phyloP scores from a whole-genome alignment of 2,888 invertebrate species.

The Cryptocheilus praepositus region DNA sequence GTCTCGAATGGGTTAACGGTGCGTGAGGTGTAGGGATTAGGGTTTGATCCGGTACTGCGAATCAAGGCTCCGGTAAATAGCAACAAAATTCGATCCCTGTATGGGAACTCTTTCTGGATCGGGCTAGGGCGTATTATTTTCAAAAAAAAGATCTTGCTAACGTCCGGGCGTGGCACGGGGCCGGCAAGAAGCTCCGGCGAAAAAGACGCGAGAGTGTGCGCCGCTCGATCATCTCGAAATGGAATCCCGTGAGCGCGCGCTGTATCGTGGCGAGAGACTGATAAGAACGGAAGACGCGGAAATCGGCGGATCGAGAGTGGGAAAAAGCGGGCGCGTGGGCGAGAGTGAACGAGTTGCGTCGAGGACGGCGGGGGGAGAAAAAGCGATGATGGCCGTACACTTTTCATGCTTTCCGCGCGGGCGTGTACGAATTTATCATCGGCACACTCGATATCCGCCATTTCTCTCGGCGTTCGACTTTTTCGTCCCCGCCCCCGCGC shows the following conservation, averaged over 20 bases:
- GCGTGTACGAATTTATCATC: slow-evolving; percentile 45
- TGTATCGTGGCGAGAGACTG: slow-evolving; percentile 4
- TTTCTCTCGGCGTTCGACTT: slow-evolving; percentile 28
- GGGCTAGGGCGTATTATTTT: no score
- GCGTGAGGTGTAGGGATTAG: no score
- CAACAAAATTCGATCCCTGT: no score
- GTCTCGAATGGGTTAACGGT: no score
- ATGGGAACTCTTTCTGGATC: no score
- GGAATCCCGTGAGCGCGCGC: neutral
- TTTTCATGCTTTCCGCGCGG: slow-evolving; percentile 37
- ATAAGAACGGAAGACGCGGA: slow-evolving; percentile 6
- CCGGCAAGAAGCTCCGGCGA: no score
- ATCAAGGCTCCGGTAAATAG: no score
- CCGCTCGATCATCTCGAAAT: neutral
- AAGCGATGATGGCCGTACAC: slow-evolving; percentile 23
- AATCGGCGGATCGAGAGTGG: slow-evolving; percentile 11
- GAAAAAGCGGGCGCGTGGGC: neutral
- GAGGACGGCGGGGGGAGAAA: neutral
- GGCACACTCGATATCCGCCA: slow-evolving; percentile 42
- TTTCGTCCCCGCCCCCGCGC: neutral
- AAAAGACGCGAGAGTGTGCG: no score
- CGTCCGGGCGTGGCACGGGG: no score
- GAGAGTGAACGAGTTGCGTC: slow-evolving; percentile 4
- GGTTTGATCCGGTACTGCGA: no score
- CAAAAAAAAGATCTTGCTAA: no score